Evolutionary conservation across 2,113 vertebrate genomes (phyloP).

Genomic region (Sakesphorus luctuosus): DNA sequence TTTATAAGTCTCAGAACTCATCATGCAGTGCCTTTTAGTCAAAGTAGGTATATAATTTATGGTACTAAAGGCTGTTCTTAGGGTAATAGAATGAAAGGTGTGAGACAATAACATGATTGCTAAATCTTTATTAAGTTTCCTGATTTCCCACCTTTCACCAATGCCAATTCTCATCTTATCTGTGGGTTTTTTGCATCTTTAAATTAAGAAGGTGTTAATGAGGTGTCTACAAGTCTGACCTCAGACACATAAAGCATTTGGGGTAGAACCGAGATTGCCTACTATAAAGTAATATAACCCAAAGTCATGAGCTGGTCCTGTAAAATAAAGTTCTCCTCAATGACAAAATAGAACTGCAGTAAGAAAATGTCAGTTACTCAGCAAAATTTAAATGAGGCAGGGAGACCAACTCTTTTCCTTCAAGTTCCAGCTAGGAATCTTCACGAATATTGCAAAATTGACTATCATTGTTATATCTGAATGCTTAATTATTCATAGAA

Average conservation of each 20-base stretch:
- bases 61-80: constrained; percentile 44
- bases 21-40: constrained; percentile 56
- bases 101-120: background rate
- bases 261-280: background rate
- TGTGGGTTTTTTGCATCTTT: background rate
- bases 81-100: constrained; percentile 50
- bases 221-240: background rate
- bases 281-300: background rate
- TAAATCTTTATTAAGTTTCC: constrained; percentile 30
- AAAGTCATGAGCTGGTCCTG: background rate
- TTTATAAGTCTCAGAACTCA: constrained; percentile 69
- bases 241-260: background rate
- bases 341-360: background rate
- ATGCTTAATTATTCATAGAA: background rate
- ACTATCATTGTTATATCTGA: background rate
- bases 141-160: background rate
- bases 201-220: background rate
- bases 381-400: background rate
- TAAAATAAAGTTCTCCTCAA: background rate
- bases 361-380: background rate
- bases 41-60: constrained; percentile 67
- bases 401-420: background rate
- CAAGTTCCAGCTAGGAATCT: background rate
- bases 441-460: background rate
- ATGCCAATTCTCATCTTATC: background rate